A percentile compares a stretch with the other conserved stretches of the same genome.
Evolutionary conservation across 1,140 invertebrate species (phyloP).

Genomic region (Hirudo medicinalis): DNA sequence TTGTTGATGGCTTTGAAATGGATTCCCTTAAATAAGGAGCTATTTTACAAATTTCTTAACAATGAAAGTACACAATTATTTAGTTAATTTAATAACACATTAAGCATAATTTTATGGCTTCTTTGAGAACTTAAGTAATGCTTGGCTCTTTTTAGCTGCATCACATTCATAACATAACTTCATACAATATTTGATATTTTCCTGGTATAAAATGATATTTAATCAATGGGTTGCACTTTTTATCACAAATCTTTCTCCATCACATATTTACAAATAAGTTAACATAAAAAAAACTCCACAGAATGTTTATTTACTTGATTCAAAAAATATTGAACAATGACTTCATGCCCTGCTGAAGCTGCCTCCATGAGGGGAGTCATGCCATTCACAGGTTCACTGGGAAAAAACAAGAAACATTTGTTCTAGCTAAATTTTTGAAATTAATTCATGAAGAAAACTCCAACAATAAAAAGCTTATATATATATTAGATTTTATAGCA

Average conservation of each 20-base stretch:
- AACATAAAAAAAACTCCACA: too few relatives aligned
- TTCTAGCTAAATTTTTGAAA: neutral
- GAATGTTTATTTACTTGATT: conserved; percentile 33
- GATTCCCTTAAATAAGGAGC: conserved; percentile 30
- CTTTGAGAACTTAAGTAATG: too few relatives aligned
- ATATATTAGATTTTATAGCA: too few relatives aligned
- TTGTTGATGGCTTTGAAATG: conserved; percentile 33
- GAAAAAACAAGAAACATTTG: conserved; percentile 22
- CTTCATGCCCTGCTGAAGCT: conserved; percentile 42
- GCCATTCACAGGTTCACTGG: conserved; percentile 34
- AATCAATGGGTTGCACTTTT: neutral
- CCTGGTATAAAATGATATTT: too few relatives aligned
- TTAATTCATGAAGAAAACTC: too few relatives aligned
- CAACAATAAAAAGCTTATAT: too few relatives aligned
- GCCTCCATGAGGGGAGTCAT: conserved; percentile 43
- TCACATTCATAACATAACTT: too few relatives aligned
- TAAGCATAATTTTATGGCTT: too few relatives aligned
- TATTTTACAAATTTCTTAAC: neutral
- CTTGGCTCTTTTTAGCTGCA: too few relatives aligned
- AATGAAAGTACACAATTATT: neutral
- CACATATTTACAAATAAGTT: too few relatives aligned
- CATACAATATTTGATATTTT: too few relatives aligned
- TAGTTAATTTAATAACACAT: too few relatives aligned
- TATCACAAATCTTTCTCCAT: neutral
- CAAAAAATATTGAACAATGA: conserved; percentile 41